These are phyloP conservation scores for Halocynthia roretzi DNA, from an alignment of 23 tunicate species.

Conservation along the genomic window DNA sequence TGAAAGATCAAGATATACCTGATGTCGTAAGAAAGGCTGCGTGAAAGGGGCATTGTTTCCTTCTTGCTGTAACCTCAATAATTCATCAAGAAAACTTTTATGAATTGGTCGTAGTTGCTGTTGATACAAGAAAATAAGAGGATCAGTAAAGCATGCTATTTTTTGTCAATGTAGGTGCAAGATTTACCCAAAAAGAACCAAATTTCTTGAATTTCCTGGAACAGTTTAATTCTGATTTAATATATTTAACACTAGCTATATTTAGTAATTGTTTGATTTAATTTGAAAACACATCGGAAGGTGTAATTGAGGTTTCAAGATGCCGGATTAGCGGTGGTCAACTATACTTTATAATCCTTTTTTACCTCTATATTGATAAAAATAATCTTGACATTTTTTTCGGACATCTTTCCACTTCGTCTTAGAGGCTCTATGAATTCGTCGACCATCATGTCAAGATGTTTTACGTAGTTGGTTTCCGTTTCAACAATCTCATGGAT, in stretches of 20 bases:
- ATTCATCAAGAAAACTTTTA: constrained; percentile 27
- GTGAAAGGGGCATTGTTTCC: constrained; percentile 25
- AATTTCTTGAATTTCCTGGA: background rate
- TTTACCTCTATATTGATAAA: constrained; percentile 76
- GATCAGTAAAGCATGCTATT: background rate
- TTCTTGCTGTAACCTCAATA: constrained; percentile 28
- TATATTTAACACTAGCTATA: no score
- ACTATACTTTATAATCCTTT: no score
- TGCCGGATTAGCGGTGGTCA: no score
- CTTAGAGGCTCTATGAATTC: constrained; percentile 61
- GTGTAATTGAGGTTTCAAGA: no score
- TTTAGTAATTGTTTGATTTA: no score
- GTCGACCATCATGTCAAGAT: constrained; percentile 57
- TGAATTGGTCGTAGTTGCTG: constrained; percentile 67
- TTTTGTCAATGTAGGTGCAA: background rate
- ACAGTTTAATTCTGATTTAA: background rate
- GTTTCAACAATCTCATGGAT: constrained; percentile 80
- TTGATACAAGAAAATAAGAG: background rate
- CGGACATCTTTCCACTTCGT: background rate
- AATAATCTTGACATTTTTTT: constrained; percentile 39
- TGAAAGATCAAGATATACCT: background rate
- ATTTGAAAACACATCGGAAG: no score
- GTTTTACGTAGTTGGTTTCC: constrained; percentile 79
- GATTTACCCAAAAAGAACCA: constrained; percentile 1
- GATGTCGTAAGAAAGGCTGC: constrained; percentile 32